Evolutionary conservation across 2,113 vertebrate species (phyloP), one percentile per base, ranked within the genome.

Genomic region (Oriolus oriolus): DNA sequence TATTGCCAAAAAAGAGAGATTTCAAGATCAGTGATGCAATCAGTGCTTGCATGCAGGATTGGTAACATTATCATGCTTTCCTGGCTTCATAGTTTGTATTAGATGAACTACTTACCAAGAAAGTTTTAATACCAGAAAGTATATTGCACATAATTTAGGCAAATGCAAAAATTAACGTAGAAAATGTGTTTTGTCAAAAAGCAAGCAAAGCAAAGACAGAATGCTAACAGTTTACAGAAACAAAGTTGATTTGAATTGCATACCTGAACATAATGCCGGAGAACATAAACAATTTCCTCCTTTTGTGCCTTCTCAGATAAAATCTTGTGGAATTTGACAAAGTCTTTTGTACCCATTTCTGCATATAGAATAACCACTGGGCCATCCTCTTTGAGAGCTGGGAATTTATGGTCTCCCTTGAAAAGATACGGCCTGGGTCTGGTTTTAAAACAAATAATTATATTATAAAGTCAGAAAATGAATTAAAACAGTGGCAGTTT

Each of bases 221-320:
- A 61, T 16, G 65, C 18, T 41, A 66, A 41, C 22, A 85, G 35
- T 53, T 94, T 49, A 85, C 33, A 31, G 12, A 63, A 88, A 47
- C n/a, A 52, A 21, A 15, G 33, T 68, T 59, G 47, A 88, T 57
- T 65, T 52, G 16, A 69, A 56, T 31, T 47, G 96, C 98, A 98
- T 97, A 99, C 99, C 98, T 98, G 97, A 69, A 99, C 93, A 95
- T 98, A 99, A 97, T 99, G 99, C 6, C 99, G 98, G 56, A 99
- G 98, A 92, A 99, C 97, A 94, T 99, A 99, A 26, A 97, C 78
- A 44, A 99, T 98, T 88, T 98, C 98, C 33, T 98, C 98, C 54
- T 97, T 98, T 69, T 96, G 89, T 0, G 99, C 99, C 95, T 98
- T 98, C 96, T 99, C 98, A 70, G 98, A 98, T 50, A 99, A 97